Evolutionary conservation across 2,113 vertebrate species (phyloP).

Genomic region (Tylochromis polylepis): DNA sequence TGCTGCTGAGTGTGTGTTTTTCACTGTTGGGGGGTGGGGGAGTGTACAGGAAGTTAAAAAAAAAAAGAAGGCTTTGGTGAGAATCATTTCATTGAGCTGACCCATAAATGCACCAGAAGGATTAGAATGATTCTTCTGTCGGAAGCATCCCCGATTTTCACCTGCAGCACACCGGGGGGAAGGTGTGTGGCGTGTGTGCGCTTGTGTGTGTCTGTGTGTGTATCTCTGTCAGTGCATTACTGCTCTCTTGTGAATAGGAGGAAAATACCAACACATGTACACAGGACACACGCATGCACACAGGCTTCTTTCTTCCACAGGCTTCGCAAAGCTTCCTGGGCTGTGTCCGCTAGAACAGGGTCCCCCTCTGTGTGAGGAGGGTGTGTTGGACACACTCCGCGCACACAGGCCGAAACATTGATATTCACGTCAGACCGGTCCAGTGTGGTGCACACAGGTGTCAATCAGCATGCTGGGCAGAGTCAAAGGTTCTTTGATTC

Average conservation of each 20-base stretch:
- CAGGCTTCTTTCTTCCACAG: conserved; percentile 57
- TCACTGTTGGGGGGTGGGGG: neutral
- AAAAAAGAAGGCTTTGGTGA: neutral
- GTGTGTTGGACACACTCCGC: conserved; percentile 25
- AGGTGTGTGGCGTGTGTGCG: neutral
- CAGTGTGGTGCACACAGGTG: conserved; percentile 53
- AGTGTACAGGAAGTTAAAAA: neutral
- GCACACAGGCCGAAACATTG: conserved; percentile 49
- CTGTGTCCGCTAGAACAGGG: conserved; percentile 57
- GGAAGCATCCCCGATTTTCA: conserved; percentile 18
- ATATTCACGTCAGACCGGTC: conserved; percentile 33
- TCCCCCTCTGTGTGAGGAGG: conserved; percentile 51
- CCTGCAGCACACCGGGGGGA: conserved; percentile 22
- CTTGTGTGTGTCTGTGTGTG: neutral
- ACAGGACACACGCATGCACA: conserved; percentile 36
- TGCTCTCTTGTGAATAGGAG: conserved; percentile 1
- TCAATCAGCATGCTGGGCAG: conserved; percentile 59
- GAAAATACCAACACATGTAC: conserved; percentile 4
- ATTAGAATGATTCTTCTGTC: neutral
- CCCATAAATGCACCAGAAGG: conserved; percentile 30
- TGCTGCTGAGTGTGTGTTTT: neutral
- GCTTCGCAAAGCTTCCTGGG: conserved; percentile 54
- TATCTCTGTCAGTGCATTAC: neutral
- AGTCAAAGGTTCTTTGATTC: conserved; percentile 52
- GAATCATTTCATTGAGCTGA: conserved; percentile 17